A percentile compares a stretch with the other conserved stretches of the same genome.
Evolutionary conservation across 37 sponge, comb jelly and placozoan species (phyloP).

Genomic region (Aplysina aerophoba): DNA sequence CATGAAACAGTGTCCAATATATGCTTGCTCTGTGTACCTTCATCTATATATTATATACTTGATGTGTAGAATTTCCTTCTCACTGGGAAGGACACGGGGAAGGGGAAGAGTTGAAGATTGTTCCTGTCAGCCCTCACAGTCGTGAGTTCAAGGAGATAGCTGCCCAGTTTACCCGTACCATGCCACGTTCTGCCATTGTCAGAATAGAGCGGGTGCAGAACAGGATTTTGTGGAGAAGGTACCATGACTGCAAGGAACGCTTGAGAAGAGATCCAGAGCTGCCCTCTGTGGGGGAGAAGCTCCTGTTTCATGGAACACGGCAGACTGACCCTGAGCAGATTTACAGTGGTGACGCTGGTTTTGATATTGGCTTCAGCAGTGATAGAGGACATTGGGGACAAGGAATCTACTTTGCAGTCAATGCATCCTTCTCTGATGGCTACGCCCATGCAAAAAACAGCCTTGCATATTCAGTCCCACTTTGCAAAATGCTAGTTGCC

Average conservation of each 20-base stretch:
- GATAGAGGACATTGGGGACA: conserved; percentile 69
- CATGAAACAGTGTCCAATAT: no score
- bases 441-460: conserved; percentile 28
- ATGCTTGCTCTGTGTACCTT: no score
- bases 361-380: conserved; percentile 59
- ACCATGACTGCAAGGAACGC: conserved; percentile 9
- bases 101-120: no score
- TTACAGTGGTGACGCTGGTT: conserved; percentile 54
- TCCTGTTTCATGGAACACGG: conserved; percentile 67
- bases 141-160: conserved; percentile 36
- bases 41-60: no score
- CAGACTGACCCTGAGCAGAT: conserved; percentile 43
- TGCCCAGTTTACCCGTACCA: neutral
- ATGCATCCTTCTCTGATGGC: conserved; percentile 57
- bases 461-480: neutral
- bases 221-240: conserved; percentile 56
- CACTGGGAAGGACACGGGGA: no score
- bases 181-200: conserved; percentile 35
- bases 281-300: conserved; percentile 1
- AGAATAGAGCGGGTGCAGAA: conserved; percentile 65
- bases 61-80: no score
- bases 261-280: conserved; percentile 13
- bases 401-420: conserved; percentile 81
- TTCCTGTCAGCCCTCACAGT: neutral
- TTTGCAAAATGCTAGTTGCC: conserved; percentile 55